Evolutionary conservation across 2,797 vertebrate genomes (phyloP), one percentile per base, ranked within the genome.

Genomic region (Antrozous pallidus): DNA sequence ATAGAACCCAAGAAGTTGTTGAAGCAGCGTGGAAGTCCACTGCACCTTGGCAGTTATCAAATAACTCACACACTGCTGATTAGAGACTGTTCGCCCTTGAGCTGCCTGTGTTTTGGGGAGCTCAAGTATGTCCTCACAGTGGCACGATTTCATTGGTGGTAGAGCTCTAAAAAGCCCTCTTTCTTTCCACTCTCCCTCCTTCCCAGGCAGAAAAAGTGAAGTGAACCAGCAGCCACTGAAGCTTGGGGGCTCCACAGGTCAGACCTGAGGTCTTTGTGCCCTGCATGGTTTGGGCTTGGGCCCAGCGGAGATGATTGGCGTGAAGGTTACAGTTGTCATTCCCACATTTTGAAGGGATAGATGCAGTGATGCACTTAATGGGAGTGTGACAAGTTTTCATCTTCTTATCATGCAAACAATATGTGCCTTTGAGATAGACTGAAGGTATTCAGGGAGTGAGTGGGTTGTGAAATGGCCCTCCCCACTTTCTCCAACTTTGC

Each of bases 291-390:
- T 93, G 95, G 81, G 84, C 74, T 77, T 56, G 74, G 70, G 18
- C 91, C 73, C 93, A 91, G 61, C 16, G 1, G 95, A 95, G 79
- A 91, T 95, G 93, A 96, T 96, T 95, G 95, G 86, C 82, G 56
- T 93, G 95, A 95, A 94, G 89, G 93, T 94, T 96, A 94, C 93
- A 96, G 69, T 96, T 94, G 95, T 96, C 95, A 93, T 86, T 93
- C 87, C 31, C 69, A 85, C 77, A 58, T 97, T 94, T 97, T 75
- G 87, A 96, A 97, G 90, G 91, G 69, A 33, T 86, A 56, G 49
- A 77, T 90, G 81, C 73, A 67, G 69, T n/a, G 75, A 22, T 78
- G 75, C 63, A 31, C 90, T 96, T 94, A 93, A 54, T 89, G 77
- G 92, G 83, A 84, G 92, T 80, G 92, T 95, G 93, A 95, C 90